Evolutionary conservation across 2,113 vertebrate species (phyloP).

Genomic region (Lamprotornis superbus): DNA sequence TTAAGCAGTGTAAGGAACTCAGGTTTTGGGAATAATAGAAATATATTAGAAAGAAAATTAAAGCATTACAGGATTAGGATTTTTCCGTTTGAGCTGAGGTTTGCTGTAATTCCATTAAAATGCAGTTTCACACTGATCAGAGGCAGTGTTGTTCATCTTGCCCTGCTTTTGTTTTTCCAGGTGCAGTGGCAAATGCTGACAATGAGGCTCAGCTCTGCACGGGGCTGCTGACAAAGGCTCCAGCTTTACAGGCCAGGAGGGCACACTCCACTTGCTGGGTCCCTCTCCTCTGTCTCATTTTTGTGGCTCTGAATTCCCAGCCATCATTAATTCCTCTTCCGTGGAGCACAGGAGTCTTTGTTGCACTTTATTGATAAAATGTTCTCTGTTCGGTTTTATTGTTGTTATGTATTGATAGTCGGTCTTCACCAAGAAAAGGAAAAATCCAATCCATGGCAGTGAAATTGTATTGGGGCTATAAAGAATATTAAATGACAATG

Average conservation of each 20-base stretch:
- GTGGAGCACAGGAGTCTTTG: not conserved
- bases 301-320: not conserved
- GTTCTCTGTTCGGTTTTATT: not conserved
- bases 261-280: not conserved
- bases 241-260: not conserved
- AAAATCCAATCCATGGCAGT: not conserved
- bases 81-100: constrained; percentile 2
- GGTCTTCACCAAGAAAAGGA: not conserved
- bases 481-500: not conserved
- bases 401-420: not conserved
- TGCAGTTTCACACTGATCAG: constrained; percentile 38
- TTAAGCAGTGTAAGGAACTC: not conserved
- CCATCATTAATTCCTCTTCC: not conserved
- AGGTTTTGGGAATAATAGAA: not conserved
- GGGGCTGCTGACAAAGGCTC: not conserved
- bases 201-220: not conserved
- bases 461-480: not conserved
- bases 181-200: not conserved
- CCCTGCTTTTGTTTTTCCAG: not conserved
- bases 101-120: constrained; percentile 36
- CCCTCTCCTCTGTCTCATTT: not conserved
- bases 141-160: not conserved
- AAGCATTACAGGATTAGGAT: constrained; percentile 40
- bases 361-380: not conserved
- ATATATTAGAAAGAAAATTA: constrained; percentile 44